Evolutionary conservation across 2,113 vertebrate genomes (phyloP), one percentile per base, ranked within the genome.

Genomic region (Ahaetulla prasina): DNA sequence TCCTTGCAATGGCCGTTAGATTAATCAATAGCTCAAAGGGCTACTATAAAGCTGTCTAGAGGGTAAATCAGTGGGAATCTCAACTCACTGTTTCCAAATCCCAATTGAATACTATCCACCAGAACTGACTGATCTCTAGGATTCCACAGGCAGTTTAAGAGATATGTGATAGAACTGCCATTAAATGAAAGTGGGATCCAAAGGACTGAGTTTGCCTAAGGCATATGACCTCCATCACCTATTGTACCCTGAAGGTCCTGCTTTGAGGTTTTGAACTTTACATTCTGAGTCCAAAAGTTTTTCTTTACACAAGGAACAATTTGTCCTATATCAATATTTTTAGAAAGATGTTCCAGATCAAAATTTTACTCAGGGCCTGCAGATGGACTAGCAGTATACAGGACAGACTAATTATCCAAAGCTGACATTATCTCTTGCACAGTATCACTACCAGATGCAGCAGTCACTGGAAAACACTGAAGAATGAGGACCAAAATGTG

Each of bases 341-440:
- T 89, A 88, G 96, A 92, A 0, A 93, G 92, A 95, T 93, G 90
- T 93, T 92, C 93, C 94, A 94, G 93, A 95, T 87, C 96, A 96
- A 96, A 93, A 95, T 96, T 96, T 96, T 96, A 95, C 96, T 94
- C 89, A 96, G 94, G 94, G 92, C 94, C 96, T 96, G 94, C 95
- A 27, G 84, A 95, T 95, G 96, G 95, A 97, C 95, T 95, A 95
- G 87, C 95, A 95, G 84, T 92, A 90, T 49, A 95, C 92, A 95
- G 93, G 93, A 57, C 95, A 96, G 96, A 96, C 95, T 95, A 97
- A 95, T 93, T 95, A 94, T 90, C 92, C 91, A 97, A 97, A 96
- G 95, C 95, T 95, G 94, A 96, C 95, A 88, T 95, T 95, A 96
- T 96, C 95, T 94, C 90, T 88, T 0, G 2, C 92, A 89, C 94